phyloP scores from a whole-genome alignment of 2,113 vertebrate genomes.

The Circaetus gallicus region DNA sequence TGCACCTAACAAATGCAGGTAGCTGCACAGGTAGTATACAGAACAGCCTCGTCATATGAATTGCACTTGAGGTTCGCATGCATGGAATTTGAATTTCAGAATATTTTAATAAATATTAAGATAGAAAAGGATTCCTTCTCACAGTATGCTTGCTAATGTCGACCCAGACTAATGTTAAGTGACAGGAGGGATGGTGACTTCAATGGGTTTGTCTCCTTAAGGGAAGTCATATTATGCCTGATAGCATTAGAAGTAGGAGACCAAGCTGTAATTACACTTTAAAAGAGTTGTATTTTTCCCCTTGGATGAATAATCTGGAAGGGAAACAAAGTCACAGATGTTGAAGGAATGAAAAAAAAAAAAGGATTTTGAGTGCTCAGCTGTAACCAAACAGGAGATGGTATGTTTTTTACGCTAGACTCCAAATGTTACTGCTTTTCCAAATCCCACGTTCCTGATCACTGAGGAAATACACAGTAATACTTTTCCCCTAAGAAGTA shows the following conservation, averaged over 20 bases:
- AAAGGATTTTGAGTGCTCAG: background rate
- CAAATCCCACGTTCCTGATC: background rate
- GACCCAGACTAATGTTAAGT: background rate
- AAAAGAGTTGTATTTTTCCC: background rate
- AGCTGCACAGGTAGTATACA: background rate
- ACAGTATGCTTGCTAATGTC: background rate
- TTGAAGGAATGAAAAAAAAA: background rate
- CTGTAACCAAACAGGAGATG: background rate
- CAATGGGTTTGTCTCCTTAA: background rate
- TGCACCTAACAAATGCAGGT: background rate
- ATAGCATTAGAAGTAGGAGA: background rate
- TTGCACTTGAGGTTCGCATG: background rate
- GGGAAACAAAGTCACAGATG: background rate
- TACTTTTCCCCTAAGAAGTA: background rate
- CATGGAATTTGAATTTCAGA: background rate
- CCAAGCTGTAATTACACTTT: background rate
- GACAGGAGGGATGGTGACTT: background rate
- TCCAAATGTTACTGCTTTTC: conserved; percentile 20
- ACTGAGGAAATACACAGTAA: background rate
- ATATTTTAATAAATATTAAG: background rate
- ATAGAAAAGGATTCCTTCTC: background rate
- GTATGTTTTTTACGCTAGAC: background rate
- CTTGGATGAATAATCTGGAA: background rate
- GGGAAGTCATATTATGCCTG: background rate
- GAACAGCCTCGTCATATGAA: background rate